These are phyloP conservation scores for Phrynosoma platyrhinos DNA, from an alignment of 2,113 vertebrate genomes.

Conservation along the genomic window DNA sequence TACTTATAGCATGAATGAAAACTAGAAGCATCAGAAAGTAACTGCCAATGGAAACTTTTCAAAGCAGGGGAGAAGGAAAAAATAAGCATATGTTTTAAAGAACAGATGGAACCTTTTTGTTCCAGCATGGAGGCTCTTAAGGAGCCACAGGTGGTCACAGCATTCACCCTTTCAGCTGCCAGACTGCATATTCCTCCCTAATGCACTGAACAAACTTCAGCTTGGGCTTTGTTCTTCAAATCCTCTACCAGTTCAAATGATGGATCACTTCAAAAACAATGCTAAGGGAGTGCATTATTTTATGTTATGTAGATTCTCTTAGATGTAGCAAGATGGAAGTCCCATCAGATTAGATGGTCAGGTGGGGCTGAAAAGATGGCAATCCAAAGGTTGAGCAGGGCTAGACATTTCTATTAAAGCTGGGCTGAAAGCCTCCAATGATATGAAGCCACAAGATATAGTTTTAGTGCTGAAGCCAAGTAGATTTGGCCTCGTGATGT, in stretches of 20 bases:
- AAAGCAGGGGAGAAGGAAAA: not conserved
- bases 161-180: not conserved
- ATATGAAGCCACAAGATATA: not conserved
- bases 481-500: too few relatives aligned
- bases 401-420: not conserved
- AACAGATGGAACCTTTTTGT: conserved; percentile 15
- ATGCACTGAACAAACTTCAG: not conserved
- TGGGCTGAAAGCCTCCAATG: not conserved
- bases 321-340: not conserved
- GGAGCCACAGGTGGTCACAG: conserved; percentile 10
- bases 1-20: conserved; percentile 30
- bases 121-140: not conserved
- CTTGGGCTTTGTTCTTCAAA: not conserved
- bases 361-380: not conserved
- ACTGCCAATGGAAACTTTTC: conserved; percentile 10
- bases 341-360: not conserved
- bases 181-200: not conserved
- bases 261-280: not conserved
- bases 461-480: not conserved
- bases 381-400: not conserved
- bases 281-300: not conserved
- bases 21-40: conserved; percentile 16
- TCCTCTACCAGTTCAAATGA: not conserved
- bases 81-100: not conserved
- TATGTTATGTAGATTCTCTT: not conserved